Evolutionary conservation across 2,888 invertebrate genomes (phyloP).

Genomic region (Dicycla oo): DNA sequence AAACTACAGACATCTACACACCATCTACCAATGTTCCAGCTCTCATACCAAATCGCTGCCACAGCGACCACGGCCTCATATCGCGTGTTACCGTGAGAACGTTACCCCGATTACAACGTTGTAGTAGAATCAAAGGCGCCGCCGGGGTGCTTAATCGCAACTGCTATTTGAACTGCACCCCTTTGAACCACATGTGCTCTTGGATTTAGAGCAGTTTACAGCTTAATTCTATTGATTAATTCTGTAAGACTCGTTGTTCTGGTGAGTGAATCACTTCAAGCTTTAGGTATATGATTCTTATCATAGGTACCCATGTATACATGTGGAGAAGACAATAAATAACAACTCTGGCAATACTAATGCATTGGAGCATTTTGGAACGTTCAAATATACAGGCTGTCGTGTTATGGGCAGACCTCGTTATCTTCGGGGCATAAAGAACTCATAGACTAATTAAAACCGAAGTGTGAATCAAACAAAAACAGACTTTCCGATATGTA

Average conservation of each 20-base stretch:
- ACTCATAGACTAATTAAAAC: too few species aligned
- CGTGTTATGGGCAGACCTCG: too few species aligned
- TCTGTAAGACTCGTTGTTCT: constrained; percentile 21
- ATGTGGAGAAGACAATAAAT: neutral
- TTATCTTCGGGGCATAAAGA: too few species aligned
- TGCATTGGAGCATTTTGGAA: neutral
- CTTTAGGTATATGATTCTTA: neutral
- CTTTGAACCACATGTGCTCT: constrained; percentile 52
- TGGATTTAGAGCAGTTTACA: constrained; percentile 54
- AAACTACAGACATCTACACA: neutral
- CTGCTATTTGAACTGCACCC: constrained; percentile 65
- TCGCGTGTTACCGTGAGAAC: constrained; percentile 68
- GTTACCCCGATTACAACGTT: constrained; percentile 61
- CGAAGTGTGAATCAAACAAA: too few species aligned
- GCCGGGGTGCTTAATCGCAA: constrained; percentile 64
- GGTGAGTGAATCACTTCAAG: neutral
- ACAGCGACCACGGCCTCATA: constrained; percentile 40
- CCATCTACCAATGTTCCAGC: neutral
- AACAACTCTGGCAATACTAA: neutral
- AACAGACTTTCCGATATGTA: too few species aligned
- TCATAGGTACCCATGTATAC: neutral
- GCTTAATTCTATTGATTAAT: constrained; percentile 60
- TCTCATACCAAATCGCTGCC: constrained; percentile 44
- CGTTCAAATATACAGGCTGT: neutral
- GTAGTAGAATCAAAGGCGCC: constrained; percentile 66